phyloP scores from a whole-genome alignment of 2,888 invertebrate species.

The Leucozona laternaria region DNA sequence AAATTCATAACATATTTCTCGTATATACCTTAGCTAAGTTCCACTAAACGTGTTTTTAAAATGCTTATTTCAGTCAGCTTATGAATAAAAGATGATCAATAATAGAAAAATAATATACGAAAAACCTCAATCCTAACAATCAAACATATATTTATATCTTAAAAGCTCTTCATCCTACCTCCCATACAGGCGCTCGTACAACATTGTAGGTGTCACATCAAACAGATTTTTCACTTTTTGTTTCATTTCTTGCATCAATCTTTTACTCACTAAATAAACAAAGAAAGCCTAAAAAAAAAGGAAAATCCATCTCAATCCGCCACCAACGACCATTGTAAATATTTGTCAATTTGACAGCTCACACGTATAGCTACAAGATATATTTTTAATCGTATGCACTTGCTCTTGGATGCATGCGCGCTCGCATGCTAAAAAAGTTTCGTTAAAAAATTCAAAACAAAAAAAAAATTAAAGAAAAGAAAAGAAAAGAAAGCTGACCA shows the following conservation, averaged over 20 bases:
- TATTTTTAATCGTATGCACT: slow-evolving; percentile 42
- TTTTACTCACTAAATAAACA: not conserved
- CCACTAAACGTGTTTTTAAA: slow-evolving; percentile 13
- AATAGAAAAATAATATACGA: slow-evolving; percentile 6
- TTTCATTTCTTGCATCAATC: slow-evolving; percentile 5
- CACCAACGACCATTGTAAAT: slow-evolving; percentile 58
- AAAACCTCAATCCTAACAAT: slow-evolving; percentile 29
- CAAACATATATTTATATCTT: not conserved
- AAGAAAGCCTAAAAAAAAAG: slow-evolving; percentile 14
- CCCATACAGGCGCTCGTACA: slow-evolving; percentile 10
- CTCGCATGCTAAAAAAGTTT: not conserved
- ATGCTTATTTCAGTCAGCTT: not conserved
- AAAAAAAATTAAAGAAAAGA: not conserved
- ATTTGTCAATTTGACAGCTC: slow-evolving; percentile 66
- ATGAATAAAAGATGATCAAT: slow-evolving; percentile 69
- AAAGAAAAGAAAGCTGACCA: slow-evolving; percentile 71
- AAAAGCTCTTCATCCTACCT: slow-evolving; percentile 11
- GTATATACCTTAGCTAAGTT: slow-evolving; percentile 13
- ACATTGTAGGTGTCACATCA: slow-evolving; percentile 59
- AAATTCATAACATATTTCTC: not conserved
- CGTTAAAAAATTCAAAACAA: slow-evolving; percentile 1
- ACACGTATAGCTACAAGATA: not conserved
- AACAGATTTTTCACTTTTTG: slow-evolving; percentile 58
- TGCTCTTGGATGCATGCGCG: slow-evolving; percentile 31
- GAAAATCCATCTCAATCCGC: slow-evolving; percentile 59